A percentile compares a stretch with the other conserved stretches of the same genome.
These are phyloP conservation scores for Sebastes diaconus DNA, from an alignment of 2,797 vertebrate species.

Conservation along the genomic window DNA sequence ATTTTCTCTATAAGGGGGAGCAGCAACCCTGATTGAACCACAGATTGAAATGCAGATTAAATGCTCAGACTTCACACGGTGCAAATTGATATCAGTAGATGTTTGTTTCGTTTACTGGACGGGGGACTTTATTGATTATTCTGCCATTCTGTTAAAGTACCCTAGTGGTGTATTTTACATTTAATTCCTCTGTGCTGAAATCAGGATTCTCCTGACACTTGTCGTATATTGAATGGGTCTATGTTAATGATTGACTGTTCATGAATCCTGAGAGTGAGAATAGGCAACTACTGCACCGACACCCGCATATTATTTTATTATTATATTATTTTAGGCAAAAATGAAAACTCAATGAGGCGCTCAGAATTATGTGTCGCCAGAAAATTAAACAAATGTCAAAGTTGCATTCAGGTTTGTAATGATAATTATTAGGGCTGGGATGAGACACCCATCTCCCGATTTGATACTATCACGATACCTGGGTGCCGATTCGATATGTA, in stretches of 20 bases:
- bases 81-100: conserved; percentile 7
- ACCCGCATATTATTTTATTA: too few relatives aligned
- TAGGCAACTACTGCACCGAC: background rate
- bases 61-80: background rate
- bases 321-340: too few relatives aligned
- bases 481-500: too few relatives aligned
- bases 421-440: too few relatives aligned
- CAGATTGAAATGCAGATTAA: conserved; percentile 5
- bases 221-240: background rate
- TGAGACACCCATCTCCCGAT: too few relatives aligned
- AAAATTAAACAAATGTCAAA: too few relatives aligned
- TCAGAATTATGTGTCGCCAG: too few relatives aligned
- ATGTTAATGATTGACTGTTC: too few relatives aligned
- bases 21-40: conserved; percentile 28
- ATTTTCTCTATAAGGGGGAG: conserved; percentile 33
- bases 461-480: too few relatives aligned
- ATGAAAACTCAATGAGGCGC: too few relatives aligned
- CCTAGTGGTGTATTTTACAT: background rate
- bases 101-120: conserved; percentile 6
- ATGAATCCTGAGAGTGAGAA: background rate
- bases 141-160: background rate
- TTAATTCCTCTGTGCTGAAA: background rate
- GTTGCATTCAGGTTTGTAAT: too few relatives aligned
- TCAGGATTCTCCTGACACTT: background rate
- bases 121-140: conserved; percentile 11